Evolutionary conservation across 2,888 invertebrate species (phyloP), one percentile per base, ranked within the genome.

Genomic region (Blastobasis lacticolella): DNA sequence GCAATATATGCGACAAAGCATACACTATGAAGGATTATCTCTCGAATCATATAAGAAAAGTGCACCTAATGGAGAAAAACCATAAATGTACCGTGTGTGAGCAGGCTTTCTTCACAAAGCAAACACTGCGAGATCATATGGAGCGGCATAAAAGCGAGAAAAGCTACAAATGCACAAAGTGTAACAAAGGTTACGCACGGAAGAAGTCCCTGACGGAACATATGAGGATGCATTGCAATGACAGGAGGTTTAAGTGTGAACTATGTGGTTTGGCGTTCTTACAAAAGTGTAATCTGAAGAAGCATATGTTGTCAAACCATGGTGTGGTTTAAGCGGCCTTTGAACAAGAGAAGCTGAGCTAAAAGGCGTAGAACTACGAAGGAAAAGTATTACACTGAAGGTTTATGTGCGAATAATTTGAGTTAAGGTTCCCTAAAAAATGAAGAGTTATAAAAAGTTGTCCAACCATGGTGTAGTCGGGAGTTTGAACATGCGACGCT

Each of bases 41-140:
- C 50, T 59, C 62, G 3, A 53, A 61, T 5, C 81, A 81, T 41
- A 69, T 61, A 10, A 74, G 64, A 47, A 63, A 67, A 37, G 66
- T 79, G 4, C 88, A 88, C 50, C 63, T 87, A n/a, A 69, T 74
- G 66, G 69, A 74, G 49, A 64, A 72, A 8, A 60, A 70, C n/a
- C 76, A 78, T 44, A 67, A 70, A 4, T 89, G 89, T 46, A 59
- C 69, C 0, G 58, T 72, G 4, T 89, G 89, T 43, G 81, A 79
- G 1, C 83, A 75, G 60, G 63, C 64, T 0, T 81, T 79, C 54
- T 75, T 64, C 46, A 60, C 56, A 0, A 55, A 58, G 44, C 46
- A 54, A 5, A 63, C 63, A 36, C 49, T 74, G 10, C 64, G 62
- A 1, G 62, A 61, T 5, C 79, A 80, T 45, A 65, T 68, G 64